phyloP scores from a whole-genome alignment of 2,797 vertebrate genomes.

The Leptoclinus maculatus region DNA sequence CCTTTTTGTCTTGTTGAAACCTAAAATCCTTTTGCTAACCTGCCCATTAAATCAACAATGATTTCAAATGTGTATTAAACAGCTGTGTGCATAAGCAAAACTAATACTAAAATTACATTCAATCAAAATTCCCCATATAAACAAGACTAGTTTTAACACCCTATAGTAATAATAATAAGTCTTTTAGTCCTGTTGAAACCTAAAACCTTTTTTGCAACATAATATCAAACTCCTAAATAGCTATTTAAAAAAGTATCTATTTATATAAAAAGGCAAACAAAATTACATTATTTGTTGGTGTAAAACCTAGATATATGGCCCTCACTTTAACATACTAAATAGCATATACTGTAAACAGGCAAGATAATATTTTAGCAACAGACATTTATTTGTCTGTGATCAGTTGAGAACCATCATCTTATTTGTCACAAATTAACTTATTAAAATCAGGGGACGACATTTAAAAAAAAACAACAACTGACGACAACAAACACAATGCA shows the following conservation, averaged over 20 bases:
- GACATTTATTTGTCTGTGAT: not conserved
- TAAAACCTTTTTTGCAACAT: not conserved
- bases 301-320: not conserved
- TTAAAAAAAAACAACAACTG: not conserved
- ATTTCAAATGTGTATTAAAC: not conserved
- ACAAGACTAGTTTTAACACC: not conserved
- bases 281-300: not conserved
- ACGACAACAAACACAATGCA: not conserved
- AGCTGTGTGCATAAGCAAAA: not conserved
- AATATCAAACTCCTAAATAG: not conserved
- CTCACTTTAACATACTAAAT: not conserved
- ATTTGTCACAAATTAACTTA: not conserved
- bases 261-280: not conserved
- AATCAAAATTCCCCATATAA: not conserved
- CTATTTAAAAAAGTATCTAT: not conserved
- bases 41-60: not conserved
- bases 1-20: not conserved
- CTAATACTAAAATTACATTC: not conserved
- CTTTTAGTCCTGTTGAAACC: not conserved
- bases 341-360: not conserved
- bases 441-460: not conserved
- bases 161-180: not conserved
- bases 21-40: not conserved
- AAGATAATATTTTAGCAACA: not conserved
- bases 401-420: not conserved